phyloP scores from a whole-genome alignment of 2,797 vertebrate genomes.

The Rousettus madagascariensis region DNA sequence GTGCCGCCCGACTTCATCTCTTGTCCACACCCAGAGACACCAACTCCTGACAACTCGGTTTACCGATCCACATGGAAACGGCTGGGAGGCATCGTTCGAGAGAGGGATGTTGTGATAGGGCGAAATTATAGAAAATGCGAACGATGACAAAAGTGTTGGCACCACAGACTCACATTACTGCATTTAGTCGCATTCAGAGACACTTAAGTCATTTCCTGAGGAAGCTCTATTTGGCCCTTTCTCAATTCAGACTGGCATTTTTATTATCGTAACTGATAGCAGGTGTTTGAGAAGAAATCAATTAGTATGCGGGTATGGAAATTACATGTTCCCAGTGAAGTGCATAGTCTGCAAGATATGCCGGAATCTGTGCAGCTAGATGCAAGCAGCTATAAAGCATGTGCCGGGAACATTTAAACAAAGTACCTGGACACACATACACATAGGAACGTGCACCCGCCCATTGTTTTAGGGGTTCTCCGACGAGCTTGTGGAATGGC shows the following conservation, averaged over 20 bases:
- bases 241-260: constrained; percentile 89
- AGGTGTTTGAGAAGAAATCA: constrained; percentile 90
- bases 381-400: constrained; percentile 84
- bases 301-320: constrained; percentile 91
- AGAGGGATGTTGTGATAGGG: constrained; percentile 73
- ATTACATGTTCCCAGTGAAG: constrained; percentile 90
- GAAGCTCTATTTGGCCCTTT: constrained; percentile 88
- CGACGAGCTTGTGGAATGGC: constrained; percentile 50
- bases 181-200: constrained; percentile 87
- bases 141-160: constrained; percentile 81
- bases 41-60: not conserved
- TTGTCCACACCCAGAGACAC: not conserved
- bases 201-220: constrained; percentile 89
- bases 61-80: constrained; percentile 10
- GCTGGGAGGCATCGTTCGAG: constrained; percentile 67
- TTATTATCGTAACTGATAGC: constrained; percentile 91
- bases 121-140: constrained; percentile 84
- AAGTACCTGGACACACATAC: constrained; percentile 82
- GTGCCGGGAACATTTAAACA: constrained; percentile 82
- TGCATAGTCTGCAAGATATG: constrained; percentile 86
- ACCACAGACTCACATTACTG: constrained; percentile 83
- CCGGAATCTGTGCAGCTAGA: constrained; percentile 86
- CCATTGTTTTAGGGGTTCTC: constrained; percentile 72
- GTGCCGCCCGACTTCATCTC: not conserved
- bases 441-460: constrained; percentile 75